These are phyloP conservation scores for Miniopterus natalensis DNA, from an alignment of 2,113 vertebrate genomes.

Conservation along the genomic window DNA sequence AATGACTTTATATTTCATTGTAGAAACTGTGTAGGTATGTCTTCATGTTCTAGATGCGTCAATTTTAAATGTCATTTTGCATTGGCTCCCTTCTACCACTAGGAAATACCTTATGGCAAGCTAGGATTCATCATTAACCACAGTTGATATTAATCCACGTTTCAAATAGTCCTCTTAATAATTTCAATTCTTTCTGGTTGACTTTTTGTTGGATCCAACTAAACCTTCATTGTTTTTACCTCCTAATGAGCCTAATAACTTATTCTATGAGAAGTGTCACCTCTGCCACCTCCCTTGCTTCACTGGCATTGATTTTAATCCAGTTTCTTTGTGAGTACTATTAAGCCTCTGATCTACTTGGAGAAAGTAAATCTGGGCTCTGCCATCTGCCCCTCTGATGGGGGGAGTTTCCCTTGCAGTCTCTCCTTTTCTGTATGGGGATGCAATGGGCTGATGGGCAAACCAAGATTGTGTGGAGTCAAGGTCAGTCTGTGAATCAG, in stretches of 20 bases:
- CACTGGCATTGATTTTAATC: neutral
- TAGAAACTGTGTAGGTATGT: neutral
- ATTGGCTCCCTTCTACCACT: neutral
- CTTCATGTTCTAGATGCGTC: neutral
- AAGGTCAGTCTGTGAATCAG: neutral
- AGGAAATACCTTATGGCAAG: neutral
- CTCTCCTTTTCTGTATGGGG: neutral
- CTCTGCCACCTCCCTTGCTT: neutral
- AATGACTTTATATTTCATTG: neutral
- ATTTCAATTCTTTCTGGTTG: slow-evolving; percentile 33
- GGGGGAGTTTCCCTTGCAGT: neutral
- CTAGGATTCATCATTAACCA: neutral
- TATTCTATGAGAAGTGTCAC: neutral
- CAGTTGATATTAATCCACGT: slow-evolving; percentile 24
- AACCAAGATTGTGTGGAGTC: neutral
- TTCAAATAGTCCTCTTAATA: neutral
- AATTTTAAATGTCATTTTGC: neutral
- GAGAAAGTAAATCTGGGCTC: neutral
- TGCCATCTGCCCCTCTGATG: neutral
- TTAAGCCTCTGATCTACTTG: neutral
- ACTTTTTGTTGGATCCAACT: neutral
- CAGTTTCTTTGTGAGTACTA: neutral
- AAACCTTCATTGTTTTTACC: neutral
- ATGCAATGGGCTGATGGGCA: neutral
- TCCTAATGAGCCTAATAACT: neutral